Evolutionary conservation across 2,888 invertebrate genomes (phyloP), one percentile per base, ranked within the genome.

Genomic region (Parascotia fuliginaria): DNA sequence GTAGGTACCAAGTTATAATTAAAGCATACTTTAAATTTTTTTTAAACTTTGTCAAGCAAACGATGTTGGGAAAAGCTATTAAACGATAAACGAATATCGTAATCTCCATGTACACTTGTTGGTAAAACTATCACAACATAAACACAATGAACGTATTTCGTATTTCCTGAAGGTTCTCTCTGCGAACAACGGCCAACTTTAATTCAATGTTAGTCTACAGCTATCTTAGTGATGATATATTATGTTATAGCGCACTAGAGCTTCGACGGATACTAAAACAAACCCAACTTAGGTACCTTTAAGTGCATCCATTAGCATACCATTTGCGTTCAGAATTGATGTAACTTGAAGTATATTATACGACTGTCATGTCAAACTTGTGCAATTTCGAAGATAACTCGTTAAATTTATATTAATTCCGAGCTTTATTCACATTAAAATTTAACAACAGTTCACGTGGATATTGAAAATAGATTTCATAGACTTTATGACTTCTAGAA

Each of bases 71-170:
- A 55, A 61, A 51, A 55, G 48, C 64, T 48, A 58, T 61, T 58
- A 63, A 48, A 50, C 64, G 51, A 57, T 54, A 54, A 62, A 62
- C 51, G 60, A 63, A 43, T 33, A 51, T 52, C 43, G 59, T 62
- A 63, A 63, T 62, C 55, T 59, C 55, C 47, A 59, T 48, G 43
- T 41, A 63, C 51, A 60, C 51, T 60, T 64, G 59, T 65, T 56
- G 42, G 41, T 37, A 22, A 42, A 65, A 63, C 61, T 63, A 60
- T 60, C 39, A 42, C 54, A 54, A 44, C 50, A 62, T 62, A 58
- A 63, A 63, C 51, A 60, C 42, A 48, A 65, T 60, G 44, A 63
- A 60, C 55, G 55, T 60, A 60, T 60, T 60, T 63, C 47, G 53
- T 56, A 60, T 60, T 65, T 65, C 50, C 38, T 53, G 41, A 28